These are phyloP conservation scores for Myotis myotis DNA, from an alignment of 2,797 vertebrate genomes.

Conservation along the genomic window DNA sequence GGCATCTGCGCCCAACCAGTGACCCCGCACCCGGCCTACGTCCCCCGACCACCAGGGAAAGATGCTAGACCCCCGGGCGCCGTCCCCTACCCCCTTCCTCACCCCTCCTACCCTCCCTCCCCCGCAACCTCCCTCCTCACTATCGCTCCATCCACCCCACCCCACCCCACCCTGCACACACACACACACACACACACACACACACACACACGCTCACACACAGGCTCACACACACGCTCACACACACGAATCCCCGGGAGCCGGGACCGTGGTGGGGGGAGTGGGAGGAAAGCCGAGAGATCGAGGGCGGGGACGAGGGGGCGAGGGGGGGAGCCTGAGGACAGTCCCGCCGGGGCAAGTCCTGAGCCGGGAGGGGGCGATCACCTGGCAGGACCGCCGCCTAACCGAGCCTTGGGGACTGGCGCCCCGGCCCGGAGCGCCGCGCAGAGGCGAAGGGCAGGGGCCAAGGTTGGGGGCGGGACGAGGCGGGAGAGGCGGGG, in stretches of 20 bases:
- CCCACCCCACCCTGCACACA: neutral
- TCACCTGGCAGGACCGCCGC: slow-evolving; percentile 45
- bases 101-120: no score
- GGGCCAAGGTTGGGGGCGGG: slow-evolving; percentile 36
- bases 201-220: neutral
- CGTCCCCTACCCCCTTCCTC: neutral
- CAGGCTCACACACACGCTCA: neutral
- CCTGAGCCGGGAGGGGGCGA: neutral
- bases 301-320: neutral
- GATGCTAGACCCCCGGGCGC: neutral
- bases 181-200: neutral
- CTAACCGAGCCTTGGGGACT: neutral
- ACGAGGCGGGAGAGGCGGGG: neutral
- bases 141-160: neutral
- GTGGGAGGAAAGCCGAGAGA: neutral
- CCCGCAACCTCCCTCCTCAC: neutral
- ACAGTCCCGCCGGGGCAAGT: neutral
- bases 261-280: neutral
- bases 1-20: neutral
- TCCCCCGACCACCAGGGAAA: neutral
- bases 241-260: neutral
- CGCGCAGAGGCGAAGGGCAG: neutral
- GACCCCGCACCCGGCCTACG: neutral
- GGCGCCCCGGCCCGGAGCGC: neutral
- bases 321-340: neutral